Conservation (phyloP, 2,797 vertebrate species). For the Lepilemur ruficaudatus region DNA sequence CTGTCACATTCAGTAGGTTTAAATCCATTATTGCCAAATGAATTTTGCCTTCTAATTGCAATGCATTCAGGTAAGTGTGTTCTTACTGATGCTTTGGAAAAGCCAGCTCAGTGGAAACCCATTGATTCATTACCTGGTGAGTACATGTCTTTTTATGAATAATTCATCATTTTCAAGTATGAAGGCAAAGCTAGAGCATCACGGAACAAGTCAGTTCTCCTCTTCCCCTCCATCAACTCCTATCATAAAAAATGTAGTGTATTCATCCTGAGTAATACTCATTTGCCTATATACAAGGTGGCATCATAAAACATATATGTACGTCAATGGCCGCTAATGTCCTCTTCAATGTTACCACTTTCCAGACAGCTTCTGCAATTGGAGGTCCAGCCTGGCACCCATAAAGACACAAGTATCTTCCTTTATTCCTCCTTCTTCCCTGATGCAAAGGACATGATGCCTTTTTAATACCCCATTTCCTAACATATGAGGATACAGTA, state of each 20-base stretch:
- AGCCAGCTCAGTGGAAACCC: background rate
- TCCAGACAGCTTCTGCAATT: background rate
- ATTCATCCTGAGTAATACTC: background rate
- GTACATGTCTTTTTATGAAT: background rate
- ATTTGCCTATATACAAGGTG: background rate
- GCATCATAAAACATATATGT: background rate
- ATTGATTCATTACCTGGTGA: background rate
- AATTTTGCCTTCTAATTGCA: slow-evolving; percentile 40
- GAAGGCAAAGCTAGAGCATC: background rate
- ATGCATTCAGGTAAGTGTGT: background rate
- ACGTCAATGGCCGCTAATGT: background rate
- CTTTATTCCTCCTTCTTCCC: background rate
- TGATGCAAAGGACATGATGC: slow-evolving; percentile 61
- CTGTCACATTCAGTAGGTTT: background rate
- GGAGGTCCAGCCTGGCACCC: background rate
- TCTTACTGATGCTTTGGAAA: slow-evolving; percentile 19
- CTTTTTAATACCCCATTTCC: slow-evolving; percentile 60
- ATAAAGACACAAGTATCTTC: background rate
- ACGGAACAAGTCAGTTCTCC: background rate
- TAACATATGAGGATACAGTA: slow-evolving; percentile 61
- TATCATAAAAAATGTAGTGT: background rate
- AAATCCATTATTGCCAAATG: background rate
- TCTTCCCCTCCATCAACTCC: background rate
- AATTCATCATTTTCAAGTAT: background rate
- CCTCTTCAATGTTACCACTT: background rate